A percentile compares a stretch with the other conserved stretches of the same genome.
These are phyloP conservation scores for Cecropterus lyciades DNA, from an alignment of 1,140 invertebrate genomes.

Conservation along the genomic window DNA sequence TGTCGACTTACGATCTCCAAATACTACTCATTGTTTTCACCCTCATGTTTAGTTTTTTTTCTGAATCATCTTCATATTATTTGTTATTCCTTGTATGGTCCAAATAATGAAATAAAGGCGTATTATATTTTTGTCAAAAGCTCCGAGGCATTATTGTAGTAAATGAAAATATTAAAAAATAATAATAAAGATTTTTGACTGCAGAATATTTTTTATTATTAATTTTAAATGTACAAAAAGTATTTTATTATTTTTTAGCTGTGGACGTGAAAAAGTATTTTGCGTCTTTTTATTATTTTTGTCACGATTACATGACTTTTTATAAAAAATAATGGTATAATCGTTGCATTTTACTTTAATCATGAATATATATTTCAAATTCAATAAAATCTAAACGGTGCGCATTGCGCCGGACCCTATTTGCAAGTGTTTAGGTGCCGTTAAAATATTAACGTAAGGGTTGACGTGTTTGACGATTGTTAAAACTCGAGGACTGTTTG, in stretches of 20 bases:
- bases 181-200: no score
- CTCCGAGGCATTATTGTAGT: no score
- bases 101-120: constrained; percentile 34
- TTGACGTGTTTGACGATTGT: constrained; percentile 65
- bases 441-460: constrained; percentile 68
- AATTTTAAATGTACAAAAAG: no score
- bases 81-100: constrained; percentile 37
- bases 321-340: no score
- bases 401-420: constrained; percentile 20
- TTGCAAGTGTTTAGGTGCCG: constrained; percentile 57
- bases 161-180: no score
- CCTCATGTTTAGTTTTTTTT: constrained; percentile 55
- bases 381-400: not conserved
- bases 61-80: constrained; percentile 51
- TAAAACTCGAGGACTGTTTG: constrained; percentile 62
- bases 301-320: no score
- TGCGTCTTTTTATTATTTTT: no score
- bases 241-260: no score
- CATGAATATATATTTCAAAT: no score
- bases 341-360: no score
- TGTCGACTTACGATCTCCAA: constrained; percentile 56
- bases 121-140: not conserved
- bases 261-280: no score
- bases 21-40: constrained; percentile 57
- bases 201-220: no score